phyloP scores from a whole-genome alignment of 1,140 invertebrate species.

The Pseudomyrmex dendroicus region DNA sequence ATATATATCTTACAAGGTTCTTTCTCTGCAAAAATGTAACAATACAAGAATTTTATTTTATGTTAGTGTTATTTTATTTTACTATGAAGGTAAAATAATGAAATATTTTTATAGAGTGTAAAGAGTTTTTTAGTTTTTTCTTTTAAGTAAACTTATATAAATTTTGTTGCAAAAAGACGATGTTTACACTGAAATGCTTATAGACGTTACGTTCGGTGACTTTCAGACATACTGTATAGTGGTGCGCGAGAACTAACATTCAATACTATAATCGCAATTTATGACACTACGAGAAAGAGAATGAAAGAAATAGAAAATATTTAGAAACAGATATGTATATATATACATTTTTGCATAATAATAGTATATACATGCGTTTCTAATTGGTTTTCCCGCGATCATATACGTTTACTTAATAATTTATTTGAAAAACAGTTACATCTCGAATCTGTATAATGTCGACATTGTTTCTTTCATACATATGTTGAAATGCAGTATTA shows the following conservation, averaged over 20 bases:
- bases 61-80: neutral
- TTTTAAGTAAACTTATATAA: neutral
- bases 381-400: slow-evolving; percentile 8
- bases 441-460: too few species aligned
- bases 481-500: too few species aligned
- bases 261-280: slow-evolving; percentile 8
- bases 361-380: neutral
- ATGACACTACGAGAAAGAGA: slow-evolving; percentile 1
- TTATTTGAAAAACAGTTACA: neutral
- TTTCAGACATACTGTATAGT: neutral
- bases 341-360: slow-evolving; percentile 1
- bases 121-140: neutral
- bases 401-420: slow-evolving; percentile 5
- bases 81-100: too few species aligned
- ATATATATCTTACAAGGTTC: slow-evolving; percentile 8
- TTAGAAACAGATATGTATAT: slow-evolving; percentile 13
- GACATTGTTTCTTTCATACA: too few species aligned
- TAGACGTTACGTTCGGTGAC: neutral
- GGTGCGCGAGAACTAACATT: slow-evolving; percentile 10
- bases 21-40: neutral
- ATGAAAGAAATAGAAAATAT: slow-evolving; percentile 41
- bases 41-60: neutral
- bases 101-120: neutral
- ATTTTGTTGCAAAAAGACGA: too few species aligned
- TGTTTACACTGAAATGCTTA: neutral